Evolutionary conservation across 2,888 invertebrate species (phyloP), one percentile per base, ranked within the genome.

Genomic region (Temnothorax unifasciatus): DNA sequence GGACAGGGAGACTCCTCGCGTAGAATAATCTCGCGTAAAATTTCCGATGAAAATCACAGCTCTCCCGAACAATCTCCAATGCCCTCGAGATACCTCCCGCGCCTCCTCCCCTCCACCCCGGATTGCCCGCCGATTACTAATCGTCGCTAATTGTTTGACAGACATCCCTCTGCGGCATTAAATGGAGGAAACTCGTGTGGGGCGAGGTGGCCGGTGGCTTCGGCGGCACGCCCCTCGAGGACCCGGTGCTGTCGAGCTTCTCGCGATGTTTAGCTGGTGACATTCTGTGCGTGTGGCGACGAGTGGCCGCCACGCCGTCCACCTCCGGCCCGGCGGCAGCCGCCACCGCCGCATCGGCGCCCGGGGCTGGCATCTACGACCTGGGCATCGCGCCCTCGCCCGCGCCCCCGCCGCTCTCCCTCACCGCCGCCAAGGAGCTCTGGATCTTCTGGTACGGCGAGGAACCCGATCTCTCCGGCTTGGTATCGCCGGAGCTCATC

Each of bases 371-470:
- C 76, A 94, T 95, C 90, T 95, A 95, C 94, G 96, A 96, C 92
- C 92, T 95, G 91, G 95, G 94, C 82, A 94, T 94, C 86, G 96
- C 96, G 94, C 96, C 95, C 93, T 96, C 96, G 94, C 95, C 95
- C 88, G 95, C 95, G 91, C 97, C 97, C 94, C 97, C 97, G 94
- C 97, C 98, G 90, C 96, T 98, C 93, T 97, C 97, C 92, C 96
- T 98, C 92, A 97, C 97, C 94, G 97, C 98, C 93, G 97, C 98
- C 95, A 99, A 99, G 96, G 99, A 99, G 95, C 96, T 99, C 87
- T 99, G 99, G 99, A 98, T 99, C 95, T 99, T 99, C 96, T 99
- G 99, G 99, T 99, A 99, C 96, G 99, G 99, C 94, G 99, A 99
- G 95, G 98, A 99, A 95, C 99, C 99, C 83, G 98, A 98, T 95